phyloP scores from a whole-genome alignment of 2,888 invertebrate genomes.

The Penaeus monodon region DNA sequence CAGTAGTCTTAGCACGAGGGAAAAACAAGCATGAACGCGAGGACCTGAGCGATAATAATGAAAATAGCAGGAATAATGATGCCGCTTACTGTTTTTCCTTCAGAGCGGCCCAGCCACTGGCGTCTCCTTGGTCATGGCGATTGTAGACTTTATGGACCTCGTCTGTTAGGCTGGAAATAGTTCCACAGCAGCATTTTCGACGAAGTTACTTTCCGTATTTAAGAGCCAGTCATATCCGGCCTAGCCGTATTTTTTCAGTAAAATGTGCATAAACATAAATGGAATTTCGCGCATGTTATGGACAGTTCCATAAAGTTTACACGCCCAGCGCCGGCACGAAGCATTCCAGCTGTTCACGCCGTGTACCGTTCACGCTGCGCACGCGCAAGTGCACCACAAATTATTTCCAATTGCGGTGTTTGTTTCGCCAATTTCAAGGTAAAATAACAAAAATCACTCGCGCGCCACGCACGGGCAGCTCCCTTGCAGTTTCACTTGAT shows the following conservation, averaged over 20 bases:
- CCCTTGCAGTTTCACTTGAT: not conserved
- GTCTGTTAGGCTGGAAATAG: not conserved
- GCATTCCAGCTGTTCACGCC: too few species aligned
- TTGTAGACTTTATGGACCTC: not conserved
- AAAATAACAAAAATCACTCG: conserved; percentile 25
- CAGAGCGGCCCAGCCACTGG: not conserved
- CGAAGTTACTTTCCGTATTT: conserved; percentile 19
- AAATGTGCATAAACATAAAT: conserved; percentile 29
- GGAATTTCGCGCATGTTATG: conserved; percentile 21
- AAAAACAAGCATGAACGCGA: not conserved
- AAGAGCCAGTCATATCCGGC: conserved; percentile 29
- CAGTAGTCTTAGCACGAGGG: not conserved
- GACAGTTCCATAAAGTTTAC: conserved; percentile 14
- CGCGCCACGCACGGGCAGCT: not conserved
- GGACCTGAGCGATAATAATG: not conserved
- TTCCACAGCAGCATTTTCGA: not conserved
- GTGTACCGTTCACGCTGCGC: not conserved
- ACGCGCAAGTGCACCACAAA: conserved; percentile 19
- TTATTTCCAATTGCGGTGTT: conserved; percentile 38
- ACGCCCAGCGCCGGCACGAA: not conserved
- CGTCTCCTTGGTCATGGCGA: not conserved
- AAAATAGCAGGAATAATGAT: conserved; percentile 15
- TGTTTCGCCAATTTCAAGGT: conserved; percentile 34
- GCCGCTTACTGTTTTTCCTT: conserved; percentile 20
- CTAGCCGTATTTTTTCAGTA: conserved; percentile 21